Evolutionary conservation across 2,113 vertebrate genomes (phyloP).

Genomic region (Aepyceros melampus): DNA sequence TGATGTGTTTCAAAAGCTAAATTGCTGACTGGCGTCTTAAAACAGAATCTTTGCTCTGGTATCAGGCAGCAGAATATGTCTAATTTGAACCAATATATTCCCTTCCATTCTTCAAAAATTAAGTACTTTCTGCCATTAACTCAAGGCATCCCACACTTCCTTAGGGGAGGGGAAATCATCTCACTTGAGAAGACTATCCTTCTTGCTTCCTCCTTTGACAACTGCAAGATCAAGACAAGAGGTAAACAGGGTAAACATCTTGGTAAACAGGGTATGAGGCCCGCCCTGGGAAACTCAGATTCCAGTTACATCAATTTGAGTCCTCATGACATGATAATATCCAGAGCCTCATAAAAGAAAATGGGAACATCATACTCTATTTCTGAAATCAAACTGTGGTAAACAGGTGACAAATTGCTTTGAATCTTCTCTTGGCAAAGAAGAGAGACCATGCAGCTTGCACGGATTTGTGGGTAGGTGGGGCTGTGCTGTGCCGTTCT

Average conservation of each 20-base stretch:
- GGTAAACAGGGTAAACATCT: not conserved
- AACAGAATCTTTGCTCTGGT: conserved; percentile 47
- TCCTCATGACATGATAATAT: not conserved
- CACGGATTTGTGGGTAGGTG: not conserved
- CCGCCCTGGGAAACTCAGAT: not conserved
- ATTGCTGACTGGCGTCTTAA: conserved; percentile 48
- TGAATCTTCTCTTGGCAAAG: not conserved
- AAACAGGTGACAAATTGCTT: not conserved
- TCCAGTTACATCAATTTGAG: not conserved
- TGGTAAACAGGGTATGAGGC: not conserved
- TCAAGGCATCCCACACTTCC: not conserved
- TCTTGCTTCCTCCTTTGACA: not conserved
- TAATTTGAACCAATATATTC: conserved; percentile 29
- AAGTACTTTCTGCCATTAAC: conserved; percentile 15
- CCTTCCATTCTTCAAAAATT: conserved; percentile 31
- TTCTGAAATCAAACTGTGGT: not conserved
- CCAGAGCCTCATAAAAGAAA: not conserved
- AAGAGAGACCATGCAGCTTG: not conserved
- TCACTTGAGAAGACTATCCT: not conserved
- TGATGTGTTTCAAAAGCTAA: conserved; percentile 38
- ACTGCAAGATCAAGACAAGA: not conserved
- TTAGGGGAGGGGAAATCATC: not conserved
- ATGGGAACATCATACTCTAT: not conserved
- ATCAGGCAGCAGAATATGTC: conserved; percentile 39
- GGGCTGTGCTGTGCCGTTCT: not conserved